These are phyloP conservation scores for Scarus forsteni DNA, from an alignment of 2,797 vertebrate species.

Conservation along the genomic window DNA sequence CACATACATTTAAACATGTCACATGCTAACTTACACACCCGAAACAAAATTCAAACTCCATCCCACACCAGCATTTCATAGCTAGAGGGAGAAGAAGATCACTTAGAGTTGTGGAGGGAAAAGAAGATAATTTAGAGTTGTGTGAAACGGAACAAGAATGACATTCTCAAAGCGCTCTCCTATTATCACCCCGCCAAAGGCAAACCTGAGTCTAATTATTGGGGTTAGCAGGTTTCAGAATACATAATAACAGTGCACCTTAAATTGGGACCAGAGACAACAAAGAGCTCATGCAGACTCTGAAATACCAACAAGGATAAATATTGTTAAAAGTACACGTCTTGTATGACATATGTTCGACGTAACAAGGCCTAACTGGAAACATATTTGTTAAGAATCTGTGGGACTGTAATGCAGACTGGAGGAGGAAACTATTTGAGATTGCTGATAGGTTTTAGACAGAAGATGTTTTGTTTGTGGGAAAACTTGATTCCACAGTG, in stretches of 20 bases:
- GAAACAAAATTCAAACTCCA: constrained; percentile 23
- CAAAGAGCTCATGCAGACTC: constrained; percentile 24
- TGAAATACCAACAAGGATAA: constrained; percentile 39
- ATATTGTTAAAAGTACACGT: constrained; percentile 41
- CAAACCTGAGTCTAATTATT: constrained; percentile 45
- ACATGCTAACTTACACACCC: constrained; percentile 15
- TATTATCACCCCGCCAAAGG: constrained; percentile 44
- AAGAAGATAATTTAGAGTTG: constrained; percentile 22
- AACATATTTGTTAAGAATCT: constrained; percentile 8
- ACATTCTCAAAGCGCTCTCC: constrained; percentile 25
- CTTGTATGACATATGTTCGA: constrained; percentile 32
- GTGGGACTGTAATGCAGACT: constrained; percentile 13
- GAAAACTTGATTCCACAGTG: constrained; percentile 16
- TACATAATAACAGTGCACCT: constrained; percentile 61
- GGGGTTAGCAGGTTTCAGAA: constrained; percentile 50
- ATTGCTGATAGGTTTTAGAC: constrained; percentile 16
- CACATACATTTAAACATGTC: neutral
- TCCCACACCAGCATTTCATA: constrained; percentile 54
- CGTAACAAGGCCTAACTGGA: constrained; percentile 26
- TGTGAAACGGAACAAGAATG: constrained; percentile 37
- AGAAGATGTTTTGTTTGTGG: constrained; percentile 22
- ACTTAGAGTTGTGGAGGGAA: constrained; percentile 20
- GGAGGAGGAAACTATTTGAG: neutral
- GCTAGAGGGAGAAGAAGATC: constrained; percentile 47
- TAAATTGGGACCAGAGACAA: constrained; percentile 56